Conservation (phyloP, 2,113 vertebrate genomes). For the Hypanus sabinus region DNA sequence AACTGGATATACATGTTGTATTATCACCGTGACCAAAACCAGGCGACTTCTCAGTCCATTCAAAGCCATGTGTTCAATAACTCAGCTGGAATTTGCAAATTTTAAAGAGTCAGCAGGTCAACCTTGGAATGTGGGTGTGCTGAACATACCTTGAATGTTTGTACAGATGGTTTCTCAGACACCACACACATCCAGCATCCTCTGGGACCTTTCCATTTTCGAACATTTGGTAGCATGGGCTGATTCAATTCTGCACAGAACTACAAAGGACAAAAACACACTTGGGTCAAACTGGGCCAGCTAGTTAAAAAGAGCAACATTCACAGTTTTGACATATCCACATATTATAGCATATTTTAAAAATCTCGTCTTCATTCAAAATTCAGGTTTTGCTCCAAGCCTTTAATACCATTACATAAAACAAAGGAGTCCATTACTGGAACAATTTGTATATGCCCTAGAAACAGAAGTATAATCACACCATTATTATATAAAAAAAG, state of each 20-base stretch:
- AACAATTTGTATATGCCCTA: background rate
- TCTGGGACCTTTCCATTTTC: slow-evolving; percentile 75
- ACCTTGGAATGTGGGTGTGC: background rate
- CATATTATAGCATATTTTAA: background rate
- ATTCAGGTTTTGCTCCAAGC: background rate
- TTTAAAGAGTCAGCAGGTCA: background rate
- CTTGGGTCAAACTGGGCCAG: background rate
- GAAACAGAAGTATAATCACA: background rate
- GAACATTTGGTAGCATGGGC: slow-evolving; percentile 71
- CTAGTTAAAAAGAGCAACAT: background rate
- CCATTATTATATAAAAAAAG: background rate
- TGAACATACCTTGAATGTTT: slow-evolving; percentile 63
- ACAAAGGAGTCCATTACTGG: background rate
- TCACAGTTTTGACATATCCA: background rate
- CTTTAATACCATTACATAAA: background rate
- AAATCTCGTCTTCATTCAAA: background rate
- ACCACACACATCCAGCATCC: slow-evolving; percentile 77
- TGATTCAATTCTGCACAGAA: slow-evolving; percentile 88
- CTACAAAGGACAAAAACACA: slow-evolving; percentile 52
- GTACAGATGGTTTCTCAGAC: slow-evolving; percentile 67
- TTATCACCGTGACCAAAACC: too few species aligned
- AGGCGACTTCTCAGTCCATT: background rate
- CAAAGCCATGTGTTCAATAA: background rate
- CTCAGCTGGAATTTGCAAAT: background rate
- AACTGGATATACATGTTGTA: background rate